A percentile compares a stretch with the other conserved stretches of the same genome.
Conservation (phyloP, 1,140 invertebrate genomes). For the Rhynchophorus ferrugineus region DNA sequence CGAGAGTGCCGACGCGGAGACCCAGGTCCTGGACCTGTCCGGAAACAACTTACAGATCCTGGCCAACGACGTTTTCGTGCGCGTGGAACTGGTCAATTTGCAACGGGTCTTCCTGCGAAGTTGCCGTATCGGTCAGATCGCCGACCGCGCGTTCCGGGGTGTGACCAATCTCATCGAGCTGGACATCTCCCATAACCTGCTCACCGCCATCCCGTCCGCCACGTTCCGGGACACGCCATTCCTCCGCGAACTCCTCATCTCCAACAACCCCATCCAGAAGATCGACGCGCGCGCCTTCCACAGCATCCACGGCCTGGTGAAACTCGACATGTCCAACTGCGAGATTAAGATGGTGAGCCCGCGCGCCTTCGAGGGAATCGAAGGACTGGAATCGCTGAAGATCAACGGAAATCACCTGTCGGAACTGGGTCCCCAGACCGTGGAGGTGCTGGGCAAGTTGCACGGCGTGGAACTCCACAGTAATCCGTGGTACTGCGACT, state of each 20-base stretch:
- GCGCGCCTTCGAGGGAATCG: constrained; percentile 69
- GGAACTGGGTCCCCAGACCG: constrained; percentile 61
- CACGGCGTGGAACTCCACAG: constrained; percentile 81
- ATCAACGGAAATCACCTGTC: constrained; percentile 73
- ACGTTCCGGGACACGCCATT: constrained; percentile 71
- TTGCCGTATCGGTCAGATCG: constrained; percentile 78
- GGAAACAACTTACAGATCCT: constrained; percentile 78
- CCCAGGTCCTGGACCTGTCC: constrained; percentile 83
- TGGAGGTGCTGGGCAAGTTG: constrained; percentile 63
- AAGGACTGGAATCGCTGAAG: constrained; percentile 70
- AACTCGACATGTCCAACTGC: constrained; percentile 76
- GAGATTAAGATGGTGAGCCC: constrained; percentile 66
- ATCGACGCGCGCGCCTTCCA: constrained; percentile 69
- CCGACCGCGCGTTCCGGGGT: constrained; percentile 70
- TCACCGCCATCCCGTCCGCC: constrained; percentile 67
- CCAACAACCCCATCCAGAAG: constrained; percentile 73
- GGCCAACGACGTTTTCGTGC: constrained; percentile 69
- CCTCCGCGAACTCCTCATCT: constrained; percentile 68
- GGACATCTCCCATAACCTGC: constrained; percentile 75
- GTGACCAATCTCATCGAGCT: constrained; percentile 83
- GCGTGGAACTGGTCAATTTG: constrained; percentile 72
- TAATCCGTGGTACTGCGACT: constrained; percentile 89
- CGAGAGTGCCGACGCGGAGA: constrained; percentile 71
- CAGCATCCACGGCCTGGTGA: constrained; percentile 66
- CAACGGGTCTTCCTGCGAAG: constrained; percentile 75